These are phyloP conservation scores for Tinamus major DNA, from an alignment of 2,797 vertebrate species.

Conservation along the genomic window DNA sequence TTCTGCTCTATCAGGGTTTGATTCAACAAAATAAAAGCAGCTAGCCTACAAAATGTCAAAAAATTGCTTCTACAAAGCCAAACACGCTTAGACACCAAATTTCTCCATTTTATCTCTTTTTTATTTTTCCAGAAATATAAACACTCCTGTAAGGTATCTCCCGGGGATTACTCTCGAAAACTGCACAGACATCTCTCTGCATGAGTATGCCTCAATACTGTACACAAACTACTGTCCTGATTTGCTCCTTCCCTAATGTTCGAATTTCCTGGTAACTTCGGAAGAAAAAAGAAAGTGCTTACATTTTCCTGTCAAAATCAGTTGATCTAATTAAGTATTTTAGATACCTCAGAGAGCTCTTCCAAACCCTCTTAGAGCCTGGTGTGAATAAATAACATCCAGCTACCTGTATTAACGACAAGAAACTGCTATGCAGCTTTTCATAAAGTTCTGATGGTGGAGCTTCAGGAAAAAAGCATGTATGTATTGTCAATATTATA, in stretches of 20 bases:
- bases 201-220: background rate
- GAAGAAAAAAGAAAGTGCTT: background rate
- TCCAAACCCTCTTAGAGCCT: background rate
- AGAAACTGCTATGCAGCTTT: background rate
- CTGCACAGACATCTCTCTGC: background rate
- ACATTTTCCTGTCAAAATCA: background rate
- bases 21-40: constrained; percentile 13
- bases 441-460: background rate
- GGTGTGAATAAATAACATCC: background rate
- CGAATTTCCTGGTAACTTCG: background rate
- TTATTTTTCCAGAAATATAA: background rate
- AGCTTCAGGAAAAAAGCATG: background rate
- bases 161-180: background rate
- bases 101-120: background rate
- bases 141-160: background rate
- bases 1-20: background rate
- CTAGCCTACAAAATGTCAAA: background rate
- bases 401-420: background rate
- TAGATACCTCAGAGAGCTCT: background rate
- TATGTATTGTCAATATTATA: background rate
- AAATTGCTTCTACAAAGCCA: background rate
- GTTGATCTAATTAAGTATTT: background rate
- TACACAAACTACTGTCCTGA: background rate
- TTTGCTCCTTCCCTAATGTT: background rate
- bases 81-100: background rate